A percentile compares a stretch with the other conserved stretches of the same genome.
phyloP scores from a whole-genome alignment of 2,113 vertebrate species.

The Struthio camelus region DNA sequence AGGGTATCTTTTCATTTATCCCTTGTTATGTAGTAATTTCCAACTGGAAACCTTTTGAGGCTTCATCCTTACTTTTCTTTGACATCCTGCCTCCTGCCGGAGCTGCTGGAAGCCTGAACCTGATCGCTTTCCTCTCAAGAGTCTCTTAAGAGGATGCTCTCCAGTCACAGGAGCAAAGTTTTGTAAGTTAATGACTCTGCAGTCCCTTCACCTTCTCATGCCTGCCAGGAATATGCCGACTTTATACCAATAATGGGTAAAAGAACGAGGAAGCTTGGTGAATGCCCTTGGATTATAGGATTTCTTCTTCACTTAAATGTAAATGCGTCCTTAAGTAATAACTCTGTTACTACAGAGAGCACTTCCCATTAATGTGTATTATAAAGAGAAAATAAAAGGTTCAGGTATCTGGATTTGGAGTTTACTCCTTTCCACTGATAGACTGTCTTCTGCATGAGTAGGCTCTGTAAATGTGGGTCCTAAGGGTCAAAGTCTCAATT shows the following conservation, averaged over 20 bases:
- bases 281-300: neutral
- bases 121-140: neutral
- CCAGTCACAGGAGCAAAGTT: neutral
- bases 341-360: neutral
- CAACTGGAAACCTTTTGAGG: neutral
- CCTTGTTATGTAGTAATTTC: neutral
- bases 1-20: neutral
- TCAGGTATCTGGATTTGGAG: neutral
- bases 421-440: neutral
- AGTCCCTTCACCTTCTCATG: neutral
- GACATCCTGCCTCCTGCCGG: neutral
- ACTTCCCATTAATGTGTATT: neutral
- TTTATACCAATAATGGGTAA: neutral
- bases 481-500: neutral
- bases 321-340: neutral
- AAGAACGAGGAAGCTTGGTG: neutral
- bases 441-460: neutral
- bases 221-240: neutral
- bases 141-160: neutral
- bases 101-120: neutral
- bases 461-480: neutral
- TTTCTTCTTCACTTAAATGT: neutral
- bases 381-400: neutral
- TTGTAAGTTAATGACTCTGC: neutral
- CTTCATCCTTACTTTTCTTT: neutral